These are phyloP conservation scores for Charadrius vociferus DNA, from an alignment of 2,113 vertebrate genomes.

Conservation along the genomic window DNA sequence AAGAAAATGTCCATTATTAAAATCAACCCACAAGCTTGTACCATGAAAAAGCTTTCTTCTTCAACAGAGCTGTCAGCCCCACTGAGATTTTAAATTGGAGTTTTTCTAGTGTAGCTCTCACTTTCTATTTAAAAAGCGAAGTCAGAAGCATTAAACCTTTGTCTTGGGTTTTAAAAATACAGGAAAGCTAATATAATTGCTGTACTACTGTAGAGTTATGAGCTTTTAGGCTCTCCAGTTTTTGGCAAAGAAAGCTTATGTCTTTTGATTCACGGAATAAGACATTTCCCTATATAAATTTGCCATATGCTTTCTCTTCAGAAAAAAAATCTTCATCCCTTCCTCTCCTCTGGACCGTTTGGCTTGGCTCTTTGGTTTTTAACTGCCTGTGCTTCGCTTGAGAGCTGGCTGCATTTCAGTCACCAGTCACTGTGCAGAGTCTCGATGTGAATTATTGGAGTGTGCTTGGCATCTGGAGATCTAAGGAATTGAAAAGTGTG, in stretches of 20 bases:
- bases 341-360: background rate
- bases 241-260: background rate
- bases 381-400: background rate
- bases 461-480: background rate
- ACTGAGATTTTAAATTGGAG: constrained; percentile 44
- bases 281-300: background rate
- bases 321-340: background rate
- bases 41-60: constrained; percentile 8
- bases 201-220: background rate
- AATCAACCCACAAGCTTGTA: background rate
- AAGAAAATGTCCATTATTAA: constrained; percentile 34
- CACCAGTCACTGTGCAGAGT: background rate
- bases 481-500: background rate
- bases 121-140: constrained; percentile 41
- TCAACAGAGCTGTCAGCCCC: background rate
- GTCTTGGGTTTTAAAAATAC: background rate
- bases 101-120: constrained; percentile 27
- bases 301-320: background rate
- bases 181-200: constrained; percentile 24
- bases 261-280: background rate
- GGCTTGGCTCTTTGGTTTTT: background rate
- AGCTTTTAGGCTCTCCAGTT: background rate
- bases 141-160: constrained; percentile 13
- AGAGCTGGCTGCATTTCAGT: constrained; percentile 24
- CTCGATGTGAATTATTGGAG: background rate